Base-by-base conservation (phyloP, 2,113 vertebrate species). In the Hippocampus mohnikei region DNA sequence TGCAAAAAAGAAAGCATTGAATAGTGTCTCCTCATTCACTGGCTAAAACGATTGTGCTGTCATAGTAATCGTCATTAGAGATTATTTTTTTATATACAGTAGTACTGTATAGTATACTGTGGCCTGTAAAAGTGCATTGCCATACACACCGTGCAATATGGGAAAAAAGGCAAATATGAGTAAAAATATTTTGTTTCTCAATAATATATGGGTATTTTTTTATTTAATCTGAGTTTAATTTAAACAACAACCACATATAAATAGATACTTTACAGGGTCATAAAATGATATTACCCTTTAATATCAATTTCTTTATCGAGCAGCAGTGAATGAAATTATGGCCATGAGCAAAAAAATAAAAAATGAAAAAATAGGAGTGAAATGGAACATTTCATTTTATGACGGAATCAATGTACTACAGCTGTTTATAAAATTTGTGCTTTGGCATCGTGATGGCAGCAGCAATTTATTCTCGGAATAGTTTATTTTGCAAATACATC, bases 1-100 rank as follows among this genome's bases (percentile, higher is more conserved):
- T 40, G 52, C 66, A 23, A 66, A 71, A 81, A 33, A 33, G 13
- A 72, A 81, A 81, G 73, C 74, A 88, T 89, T 82, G 71, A 79
- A 83, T 81, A 84, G 44, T 16, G 82, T 82, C 82, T 83, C 23
- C 67, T 60, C 52, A 61, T 66, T 75, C 60, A 69, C 37, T 44
- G 8, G 21, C 52, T 33, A 41, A 81, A 71, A 53, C 41, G 9
- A 72, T 16, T 65, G 46, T 58, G 42, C 62, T 59, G 70, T 71
- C 20, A 75, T 46, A 58, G 63, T 66, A 53, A 15, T 82, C 29
- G 76, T 41, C 55, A 48, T 70, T 50, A 67, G 16, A 74, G 29
- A 18, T 37, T 5, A 0, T 33, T 33, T 33, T 37, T 37, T 37
- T 37, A 6, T 1, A 37, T 37, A 37, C 6, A 37, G 33, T 6